Base-by-base conservation (phyloP, 2,888 invertebrate species). In the Ochropacha duplaris region DNA sequence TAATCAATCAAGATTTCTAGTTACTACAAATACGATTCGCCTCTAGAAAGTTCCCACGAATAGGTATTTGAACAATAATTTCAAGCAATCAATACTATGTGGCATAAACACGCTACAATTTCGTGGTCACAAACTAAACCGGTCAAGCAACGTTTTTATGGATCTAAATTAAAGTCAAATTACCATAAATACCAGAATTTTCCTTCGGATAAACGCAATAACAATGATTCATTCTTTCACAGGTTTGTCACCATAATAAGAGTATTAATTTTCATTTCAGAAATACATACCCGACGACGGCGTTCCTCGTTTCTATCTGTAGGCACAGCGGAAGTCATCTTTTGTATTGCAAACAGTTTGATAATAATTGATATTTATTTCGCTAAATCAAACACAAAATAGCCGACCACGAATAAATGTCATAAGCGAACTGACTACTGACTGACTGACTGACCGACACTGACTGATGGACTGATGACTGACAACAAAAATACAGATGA, bases 241-340 rank as follows among this genome's bases (percentile, higher is more conserved):
- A 54, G 64, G 56, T 56, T 44, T 54, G 56, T 55, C 54, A 58
- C 49, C 44, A 16, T 44, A 22, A 57, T 54, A 54, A 49, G 34
- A 31, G 16, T 50, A 51, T 39, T 52, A 54, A 12, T 59, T 28
- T 24, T 31, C 6, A 31, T 36, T 36, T n/a, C 6, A 9, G 72
- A n/a, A n/a, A n/a, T n/a, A n/a, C 87, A 80, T 75, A 93, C 93
- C 81, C 92, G 84, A 57, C 93, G 91, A 57, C 93, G 88, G 49
- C 93, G 87, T 70, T 93, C 93, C 54, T 92, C 91, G 56, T 88
- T 93, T 65, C 84, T 86, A 64, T 90, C 93, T 49, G 79, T 81
- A 34, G 92, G 86, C 66, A 86, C 64, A 19, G 90, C 83, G 34
- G 90, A 87, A 56, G 90, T 84, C 90, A 90, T 88, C 54, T 58